Percentiles rank a stretch among this genome's conserved stretches.
Evolutionary conservation across 1,140 invertebrate genomes (phyloP).

Genomic region (Trichonephila clavipes): DNA sequence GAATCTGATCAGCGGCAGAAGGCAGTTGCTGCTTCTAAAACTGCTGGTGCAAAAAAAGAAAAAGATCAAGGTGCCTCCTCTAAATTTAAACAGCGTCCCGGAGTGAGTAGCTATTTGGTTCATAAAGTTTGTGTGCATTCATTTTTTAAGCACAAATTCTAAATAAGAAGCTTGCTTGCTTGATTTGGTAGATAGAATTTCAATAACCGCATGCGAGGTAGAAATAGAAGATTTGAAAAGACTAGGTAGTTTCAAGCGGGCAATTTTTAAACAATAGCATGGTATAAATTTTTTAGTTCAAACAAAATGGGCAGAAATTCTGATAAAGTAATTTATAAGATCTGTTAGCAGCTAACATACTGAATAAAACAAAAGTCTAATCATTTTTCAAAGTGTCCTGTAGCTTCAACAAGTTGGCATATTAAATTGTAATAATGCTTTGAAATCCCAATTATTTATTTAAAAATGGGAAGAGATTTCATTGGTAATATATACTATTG

Average conservation of each 20-base stretch:
- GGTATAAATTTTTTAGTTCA: not conserved
- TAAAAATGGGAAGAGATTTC: no score
- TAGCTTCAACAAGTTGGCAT: no score
- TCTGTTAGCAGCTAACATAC: no score
- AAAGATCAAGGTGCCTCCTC: not conserved
- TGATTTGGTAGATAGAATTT: conserved; percentile 7
- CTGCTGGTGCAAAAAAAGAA: conserved; percentile 37
- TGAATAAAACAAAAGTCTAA: no score
- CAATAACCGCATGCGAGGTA: not conserved
- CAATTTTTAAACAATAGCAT: not conserved
- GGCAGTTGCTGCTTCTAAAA: conserved; percentile 34
- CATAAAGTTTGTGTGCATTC: conserved; percentile 13
- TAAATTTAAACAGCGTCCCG: conserved; percentile 4
- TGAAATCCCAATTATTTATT: no score
- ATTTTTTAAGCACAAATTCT: conserved; percentile 14
- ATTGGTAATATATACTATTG: no score
- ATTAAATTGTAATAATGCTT: no score
- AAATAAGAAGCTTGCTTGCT: conserved; percentile 3
- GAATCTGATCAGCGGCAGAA: conserved; percentile 37
- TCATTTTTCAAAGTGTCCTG: no score
- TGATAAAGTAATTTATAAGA: no score
- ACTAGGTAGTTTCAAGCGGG: not conserved
- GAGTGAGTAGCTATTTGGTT: conserved; percentile 29
- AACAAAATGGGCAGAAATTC: no score
- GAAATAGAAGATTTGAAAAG: not conserved